Evolutionary conservation across 2,113 vertebrate genomes (phyloP).

Genomic region (Chaetodon auriga): DNA sequence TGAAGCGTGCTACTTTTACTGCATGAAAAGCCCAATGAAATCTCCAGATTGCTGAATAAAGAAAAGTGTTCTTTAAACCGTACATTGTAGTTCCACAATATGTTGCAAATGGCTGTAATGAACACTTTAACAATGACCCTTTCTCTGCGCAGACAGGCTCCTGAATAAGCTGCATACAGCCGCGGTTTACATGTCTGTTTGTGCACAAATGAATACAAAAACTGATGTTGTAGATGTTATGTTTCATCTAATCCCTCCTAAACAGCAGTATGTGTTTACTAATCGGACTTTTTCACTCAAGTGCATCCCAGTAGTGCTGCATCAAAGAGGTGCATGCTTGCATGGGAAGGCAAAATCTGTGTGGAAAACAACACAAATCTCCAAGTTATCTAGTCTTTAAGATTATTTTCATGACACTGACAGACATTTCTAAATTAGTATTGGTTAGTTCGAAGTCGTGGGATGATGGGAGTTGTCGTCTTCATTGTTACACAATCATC

Average conservation of each 20-base stretch:
- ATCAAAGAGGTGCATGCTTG: not conserved
- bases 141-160: slow-evolving; percentile 1
- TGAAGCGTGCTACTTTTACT: not conserved
- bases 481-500: too few species aligned
- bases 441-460: too few species aligned
- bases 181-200: not conserved
- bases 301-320: not conserved
- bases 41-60: not conserved
- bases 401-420: too few species aligned
- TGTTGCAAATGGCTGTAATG: not conserved
- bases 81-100: not conserved
- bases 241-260: slow-evolving; percentile 12
- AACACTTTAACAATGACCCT: not conserved
- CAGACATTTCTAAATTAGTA: too few species aligned
- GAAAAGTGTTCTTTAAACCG: not conserved
- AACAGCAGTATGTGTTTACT: slow-evolving; percentile 4
- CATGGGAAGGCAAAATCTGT: not conserved
- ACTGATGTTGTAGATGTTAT: not conserved
- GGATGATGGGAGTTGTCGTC: too few species aligned
- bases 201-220: not conserved
- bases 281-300: slow-evolving; percentile 23
- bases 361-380: not conserved
- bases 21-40: not conserved
- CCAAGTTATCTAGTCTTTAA: not conserved
- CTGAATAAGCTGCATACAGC: slow-evolving; percentile 1